phyloP scores from a whole-genome alignment of 2,888 invertebrate species.

The Pterostichus madidus region DNA sequence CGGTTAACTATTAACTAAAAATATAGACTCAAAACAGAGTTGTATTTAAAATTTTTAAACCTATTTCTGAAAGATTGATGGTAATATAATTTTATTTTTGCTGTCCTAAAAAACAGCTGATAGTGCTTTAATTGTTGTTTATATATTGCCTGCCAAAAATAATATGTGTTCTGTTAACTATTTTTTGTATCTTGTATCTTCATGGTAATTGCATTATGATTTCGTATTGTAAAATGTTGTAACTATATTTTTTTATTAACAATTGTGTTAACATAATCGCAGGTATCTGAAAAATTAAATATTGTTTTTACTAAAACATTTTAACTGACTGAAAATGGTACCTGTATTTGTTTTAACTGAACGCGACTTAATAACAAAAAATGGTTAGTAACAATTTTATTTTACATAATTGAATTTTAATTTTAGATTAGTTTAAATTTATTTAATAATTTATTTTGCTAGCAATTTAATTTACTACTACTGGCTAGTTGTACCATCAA shows the following conservation, averaged over 20 bases:
- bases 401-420: slow-evolving; percentile 15
- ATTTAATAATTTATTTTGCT: background rate
- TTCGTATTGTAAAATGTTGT: background rate
- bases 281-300: slow-evolving; percentile 27
- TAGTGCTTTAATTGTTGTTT: slow-evolving; percentile 45
- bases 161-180: background rate
- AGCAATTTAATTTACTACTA: background rate
- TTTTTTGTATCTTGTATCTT: slow-evolving; percentile 1
- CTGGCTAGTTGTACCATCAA: background rate
- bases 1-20: slow-evolving; percentile 3
- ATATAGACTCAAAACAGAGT: slow-evolving; percentile 2
- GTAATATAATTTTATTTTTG: slow-evolving; percentile 19
- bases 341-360: slow-evolving; percentile 58
- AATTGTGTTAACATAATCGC: background rate
- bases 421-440: slow-evolving; percentile 2
- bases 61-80: slow-evolving; percentile 19
- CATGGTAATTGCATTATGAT: background rate
- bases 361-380: slow-evolving; percentile 31
- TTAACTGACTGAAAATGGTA: slow-evolving; percentile 40
- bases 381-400: slow-evolving; percentile 52
- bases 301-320: background rate
- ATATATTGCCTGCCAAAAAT: slow-evolving; percentile 23
- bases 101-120: slow-evolving; percentile 2
- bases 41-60: slow-evolving; percentile 22
- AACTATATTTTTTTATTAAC: background rate